These are phyloP conservation scores for Patella vulgata DNA, from an alignment of 1,140 invertebrate genomes.

Conservation along the genomic window DNA sequence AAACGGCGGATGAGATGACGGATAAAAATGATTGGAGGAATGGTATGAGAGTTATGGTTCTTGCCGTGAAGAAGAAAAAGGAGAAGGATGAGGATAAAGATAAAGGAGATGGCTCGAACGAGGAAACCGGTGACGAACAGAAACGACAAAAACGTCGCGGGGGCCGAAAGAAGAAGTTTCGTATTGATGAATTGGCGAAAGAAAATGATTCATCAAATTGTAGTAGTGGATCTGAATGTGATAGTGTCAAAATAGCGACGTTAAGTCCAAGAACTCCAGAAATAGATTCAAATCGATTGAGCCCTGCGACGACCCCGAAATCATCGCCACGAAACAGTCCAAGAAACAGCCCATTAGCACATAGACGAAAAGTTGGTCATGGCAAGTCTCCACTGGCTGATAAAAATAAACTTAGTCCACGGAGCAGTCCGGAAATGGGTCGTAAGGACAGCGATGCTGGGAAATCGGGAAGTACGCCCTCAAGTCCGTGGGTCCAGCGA, in stretches of 20 bases:
- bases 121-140: slow-evolving; percentile 44
- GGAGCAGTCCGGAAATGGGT: slow-evolving; percentile 57
- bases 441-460: slow-evolving; percentile 42
- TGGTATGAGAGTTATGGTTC: slow-evolving; percentile 68
- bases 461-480: slow-evolving; percentile 47
- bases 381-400: slow-evolving; percentile 57
- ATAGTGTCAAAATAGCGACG: slow-evolving; percentile 32
- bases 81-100: slow-evolving; percentile 48
- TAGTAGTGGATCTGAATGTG: slow-evolving; percentile 61
- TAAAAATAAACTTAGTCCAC: slow-evolving; percentile 49
- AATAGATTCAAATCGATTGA: slow-evolving; percentile 40
- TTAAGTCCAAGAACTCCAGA: no score
- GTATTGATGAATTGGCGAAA: slow-evolving; percentile 49
- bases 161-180: slow-evolving; percentile 53
- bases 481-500: slow-evolving; percentile 70
- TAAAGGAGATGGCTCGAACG: slow-evolving; percentile 33
- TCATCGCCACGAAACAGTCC: slow-evolving; percentile 57
- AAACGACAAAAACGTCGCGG: slow-evolving; percentile 52
- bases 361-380: slow-evolving; percentile 39
- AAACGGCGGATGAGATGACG: slow-evolving; percentile 74
- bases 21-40: slow-evolving; percentile 67
- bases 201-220: slow-evolving; percentile 55
- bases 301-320: slow-evolving; percentile 40
- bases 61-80: slow-evolving; percentile 56
- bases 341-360: slow-evolving; percentile 50